phyloP scores from a whole-genome alignment of 2,797 vertebrate genomes.

The Poliocrania exsul region DNA sequence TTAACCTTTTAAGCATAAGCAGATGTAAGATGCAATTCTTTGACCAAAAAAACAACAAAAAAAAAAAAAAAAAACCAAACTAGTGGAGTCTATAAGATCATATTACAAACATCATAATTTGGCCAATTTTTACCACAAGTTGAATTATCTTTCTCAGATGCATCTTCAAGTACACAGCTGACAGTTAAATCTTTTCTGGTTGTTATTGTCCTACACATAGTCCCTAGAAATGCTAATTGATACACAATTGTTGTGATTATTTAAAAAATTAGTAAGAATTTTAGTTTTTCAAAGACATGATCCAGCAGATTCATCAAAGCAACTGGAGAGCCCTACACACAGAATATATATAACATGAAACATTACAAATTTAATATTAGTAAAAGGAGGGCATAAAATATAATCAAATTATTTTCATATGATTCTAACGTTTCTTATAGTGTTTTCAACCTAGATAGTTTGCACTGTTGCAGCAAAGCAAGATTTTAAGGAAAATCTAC shows the following conservation, averaged over 20 bases:
- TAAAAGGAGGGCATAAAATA: not conserved
- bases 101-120: constrained; percentile 33
- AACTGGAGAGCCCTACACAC: not conserved
- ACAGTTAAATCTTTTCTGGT: constrained; percentile 59
- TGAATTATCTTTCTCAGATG: constrained; percentile 47
- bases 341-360: not conserved
- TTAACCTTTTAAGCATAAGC: not conserved
- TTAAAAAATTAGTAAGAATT: constrained; percentile 18
- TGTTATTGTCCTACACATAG: constrained; percentile 33
- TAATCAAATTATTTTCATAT: not conserved
- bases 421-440: not conserved
- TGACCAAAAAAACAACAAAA: not conserved
- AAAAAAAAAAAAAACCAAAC: not conserved
- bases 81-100: not conserved
- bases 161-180: constrained; percentile 46
- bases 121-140: constrained; percentile 23
- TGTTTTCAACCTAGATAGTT: not conserved
- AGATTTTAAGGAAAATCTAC: not conserved
- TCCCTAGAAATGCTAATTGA: constrained; percentile 57
- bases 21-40: not conserved
- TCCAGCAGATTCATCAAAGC: not conserved
- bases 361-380: not conserved
- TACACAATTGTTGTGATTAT: constrained; percentile 36
- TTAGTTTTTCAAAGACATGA: constrained; percentile 10
- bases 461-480: not conserved